These are phyloP conservation scores for Ichneumoninae sp. DNA, from an alignment of 2,888 invertebrate species.

Conservation along the genomic window DNA sequence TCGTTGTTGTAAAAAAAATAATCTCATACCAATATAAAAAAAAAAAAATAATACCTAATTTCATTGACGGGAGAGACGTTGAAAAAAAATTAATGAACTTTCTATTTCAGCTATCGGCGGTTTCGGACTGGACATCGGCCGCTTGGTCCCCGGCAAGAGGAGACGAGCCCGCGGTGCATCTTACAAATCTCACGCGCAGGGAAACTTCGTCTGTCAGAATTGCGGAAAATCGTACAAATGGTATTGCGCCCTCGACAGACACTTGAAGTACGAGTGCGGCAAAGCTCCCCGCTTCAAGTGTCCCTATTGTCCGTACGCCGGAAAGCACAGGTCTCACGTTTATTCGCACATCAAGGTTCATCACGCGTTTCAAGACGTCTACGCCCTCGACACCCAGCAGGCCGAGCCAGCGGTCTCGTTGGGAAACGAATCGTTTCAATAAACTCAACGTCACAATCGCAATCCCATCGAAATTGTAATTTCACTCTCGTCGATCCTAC, in stretches of 20 bases:
- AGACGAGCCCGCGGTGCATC: constrained; percentile 20
- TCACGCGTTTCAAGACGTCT: constrained; percentile 59
- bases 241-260: constrained; percentile 76
- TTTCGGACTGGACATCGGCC: constrained; percentile 13
- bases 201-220: constrained; percentile 76
- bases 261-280: constrained; percentile 75
- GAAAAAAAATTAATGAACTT: constrained; percentile 22
- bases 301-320: constrained; percentile 73
- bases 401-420: constrained; percentile 4
- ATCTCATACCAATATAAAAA: background rate
- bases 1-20: background rate
- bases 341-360: constrained; percentile 63
- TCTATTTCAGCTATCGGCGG: constrained; percentile 48
- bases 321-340: constrained; percentile 66
- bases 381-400: constrained; percentile 61
- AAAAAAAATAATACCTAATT: background rate
- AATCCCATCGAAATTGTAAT: background rate
- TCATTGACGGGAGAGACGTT: background rate
- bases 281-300: constrained; percentile 77
- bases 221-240: constrained; percentile 79
- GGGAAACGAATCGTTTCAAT: constrained; percentile 27
- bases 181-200: constrained; percentile 52
- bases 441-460: constrained; percentile 10
- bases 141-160: constrained; percentile 17
- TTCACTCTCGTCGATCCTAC: background rate